Evolutionary conservation across 2,113 vertebrate genomes (phyloP).

Genomic region (Antigone vipio): DNA sequence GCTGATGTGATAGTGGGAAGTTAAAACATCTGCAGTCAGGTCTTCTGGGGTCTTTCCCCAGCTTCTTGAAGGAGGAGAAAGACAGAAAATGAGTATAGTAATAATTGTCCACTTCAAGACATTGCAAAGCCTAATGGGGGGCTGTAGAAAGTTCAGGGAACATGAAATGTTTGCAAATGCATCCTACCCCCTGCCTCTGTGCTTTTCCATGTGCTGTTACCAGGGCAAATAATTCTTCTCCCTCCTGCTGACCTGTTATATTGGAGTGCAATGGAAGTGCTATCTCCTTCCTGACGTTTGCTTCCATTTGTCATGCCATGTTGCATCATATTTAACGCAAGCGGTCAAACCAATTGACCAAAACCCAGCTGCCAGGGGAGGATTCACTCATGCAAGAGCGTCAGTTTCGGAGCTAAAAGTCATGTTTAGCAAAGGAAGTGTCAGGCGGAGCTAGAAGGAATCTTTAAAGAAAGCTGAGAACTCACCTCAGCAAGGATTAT

Average conservation of each 20-base stretch:
- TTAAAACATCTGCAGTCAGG: not conserved
- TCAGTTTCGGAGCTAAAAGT: not conserved
- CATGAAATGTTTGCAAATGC: not conserved
- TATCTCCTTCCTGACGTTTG: not conserved
- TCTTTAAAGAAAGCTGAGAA: not conserved
- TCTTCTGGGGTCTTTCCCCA: not conserved
- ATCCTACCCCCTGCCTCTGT: not conserved
- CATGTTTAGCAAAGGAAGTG: not conserved
- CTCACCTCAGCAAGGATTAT: not conserved
- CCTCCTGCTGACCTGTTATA: not conserved
- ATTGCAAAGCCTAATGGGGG: not conserved
- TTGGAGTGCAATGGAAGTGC: too few species aligned
- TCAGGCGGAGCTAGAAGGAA: not conserved
- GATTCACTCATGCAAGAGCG: not conserved
- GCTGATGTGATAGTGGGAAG: not conserved
- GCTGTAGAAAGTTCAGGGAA: not conserved
- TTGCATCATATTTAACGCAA: not conserved
- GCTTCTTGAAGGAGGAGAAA: not conserved
- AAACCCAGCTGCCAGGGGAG: not conserved
- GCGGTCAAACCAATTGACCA: not conserved
- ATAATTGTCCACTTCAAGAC: not conserved
- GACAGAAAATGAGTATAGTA: not conserved
- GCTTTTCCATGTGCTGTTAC: not conserved
- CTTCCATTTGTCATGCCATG: not conserved
- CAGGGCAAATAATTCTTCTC: not conserved